Evolutionary conservation across 2,113 vertebrate species (phyloP).

Genomic region (Macrotus californicus): DNA sequence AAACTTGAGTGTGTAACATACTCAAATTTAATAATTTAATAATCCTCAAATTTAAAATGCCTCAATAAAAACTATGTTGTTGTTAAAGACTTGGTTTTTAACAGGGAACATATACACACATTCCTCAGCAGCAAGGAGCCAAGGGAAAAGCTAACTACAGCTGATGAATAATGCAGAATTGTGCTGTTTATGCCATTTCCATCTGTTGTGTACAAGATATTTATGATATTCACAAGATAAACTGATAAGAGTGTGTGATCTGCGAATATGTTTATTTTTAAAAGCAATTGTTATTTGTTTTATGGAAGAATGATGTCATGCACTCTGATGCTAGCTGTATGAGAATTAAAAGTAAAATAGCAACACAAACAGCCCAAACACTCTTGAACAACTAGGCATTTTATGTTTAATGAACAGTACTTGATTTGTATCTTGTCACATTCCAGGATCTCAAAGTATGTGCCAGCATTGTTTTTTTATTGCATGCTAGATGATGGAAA

Average conservation of each 20-base stretch:
- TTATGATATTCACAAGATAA: slow-evolving; percentile 55
- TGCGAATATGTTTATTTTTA: slow-evolving; percentile 59
- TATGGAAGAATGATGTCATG: not conserved
- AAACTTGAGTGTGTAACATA: not conserved
- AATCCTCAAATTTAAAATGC: not conserved
- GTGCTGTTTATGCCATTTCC: slow-evolving; percentile 62
- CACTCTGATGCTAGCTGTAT: not conserved
- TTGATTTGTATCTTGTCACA: not conserved
- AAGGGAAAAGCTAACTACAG: not conserved
- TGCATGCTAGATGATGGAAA: not conserved
- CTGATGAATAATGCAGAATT: slow-evolving; percentile 67
- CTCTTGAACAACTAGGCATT: not conserved
- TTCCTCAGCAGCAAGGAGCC: not conserved
- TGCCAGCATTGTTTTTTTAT: not conserved
- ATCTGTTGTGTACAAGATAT: slow-evolving; percentile 31
- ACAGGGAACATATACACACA: not conserved
- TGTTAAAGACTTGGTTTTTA: not conserved
- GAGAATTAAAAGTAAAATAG: slow-evolving; percentile 32
- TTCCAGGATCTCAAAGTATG: not conserved
- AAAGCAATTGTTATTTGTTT: slow-evolving; percentile 35
- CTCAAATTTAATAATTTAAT: not conserved
- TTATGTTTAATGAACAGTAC: not conserved
- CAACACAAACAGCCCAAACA: not conserved
- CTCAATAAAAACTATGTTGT: not conserved
- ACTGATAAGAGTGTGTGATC: slow-evolving; percentile 57